Evolutionary conservation across 1,140 invertebrate genomes (phyloP).

Genomic region (Drosophila grimshawi): DNA sequence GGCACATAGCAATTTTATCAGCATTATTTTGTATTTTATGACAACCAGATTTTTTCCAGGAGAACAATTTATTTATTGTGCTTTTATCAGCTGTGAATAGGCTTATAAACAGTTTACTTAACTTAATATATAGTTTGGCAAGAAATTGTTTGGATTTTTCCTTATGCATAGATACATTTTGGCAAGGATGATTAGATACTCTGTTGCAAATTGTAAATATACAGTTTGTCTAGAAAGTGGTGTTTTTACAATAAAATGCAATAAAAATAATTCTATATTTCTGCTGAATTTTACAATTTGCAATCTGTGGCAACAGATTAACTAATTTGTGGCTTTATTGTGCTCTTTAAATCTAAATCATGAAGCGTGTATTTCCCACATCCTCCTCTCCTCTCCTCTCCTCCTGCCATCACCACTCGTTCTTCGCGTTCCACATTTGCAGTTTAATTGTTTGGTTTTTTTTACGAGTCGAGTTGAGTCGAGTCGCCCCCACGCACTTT

Average conservation of each 20-base stretch:
- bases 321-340: slow-evolving; percentile 7
- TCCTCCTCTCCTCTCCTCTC: background rate
- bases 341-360: background rate
- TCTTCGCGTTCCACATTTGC: background rate
- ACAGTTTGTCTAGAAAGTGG: too few relatives aligned
- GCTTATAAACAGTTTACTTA: slow-evolving; percentile 12
- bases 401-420: background rate
- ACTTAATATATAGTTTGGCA: too few relatives aligned
- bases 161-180: too few relatives aligned
- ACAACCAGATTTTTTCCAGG: background rate
- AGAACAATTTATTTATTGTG: slow-evolving; percentile 8
- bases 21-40: background rate
- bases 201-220: too few relatives aligned
- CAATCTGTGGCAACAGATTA: background rate
- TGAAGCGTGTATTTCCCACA: background rate
- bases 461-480: slow-evolving; percentile 6
- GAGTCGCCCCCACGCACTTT: slow-evolving; percentile 31
- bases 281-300: slow-evolving; percentile 9
- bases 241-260: background rate
- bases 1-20: too few relatives aligned
- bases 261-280: background rate
- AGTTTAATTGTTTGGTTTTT: slow-evolving; percentile 25
- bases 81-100: slow-evolving; percentile 10
- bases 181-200: too few relatives aligned
- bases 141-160: too few relatives aligned